Percentiles rank a stretch among this genome's conserved stretches.
Conservation (phyloP, 2,888 invertebrate genomes). For the Iselma pallidipennis region DNA sequence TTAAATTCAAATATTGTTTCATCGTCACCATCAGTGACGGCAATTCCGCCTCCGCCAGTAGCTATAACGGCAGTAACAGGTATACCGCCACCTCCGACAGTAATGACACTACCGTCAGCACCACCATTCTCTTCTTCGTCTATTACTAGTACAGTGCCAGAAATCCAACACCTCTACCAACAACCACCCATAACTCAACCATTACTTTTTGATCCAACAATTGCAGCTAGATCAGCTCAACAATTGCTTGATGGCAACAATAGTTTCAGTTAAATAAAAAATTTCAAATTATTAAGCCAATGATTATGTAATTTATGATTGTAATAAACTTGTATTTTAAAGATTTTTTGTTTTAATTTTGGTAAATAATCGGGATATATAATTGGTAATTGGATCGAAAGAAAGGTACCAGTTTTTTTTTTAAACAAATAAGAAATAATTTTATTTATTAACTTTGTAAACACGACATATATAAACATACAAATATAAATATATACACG, state of each 20-base stretch:
- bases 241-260: slow-evolving; percentile 48
- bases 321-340: neutral
- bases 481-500: slow-evolving; percentile 47
- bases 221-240: slow-evolving; percentile 54
- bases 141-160: neutral
- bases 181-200: slow-evolving; percentile 30
- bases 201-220: slow-evolving; percentile 52
- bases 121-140: slow-evolving; percentile 27
- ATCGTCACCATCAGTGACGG: neutral
- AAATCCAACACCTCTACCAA: slow-evolving; percentile 1
- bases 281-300: too few relatives aligned
- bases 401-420: neutral
- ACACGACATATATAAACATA: slow-evolving; percentile 49
- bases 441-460: slow-evolving; percentile 32
- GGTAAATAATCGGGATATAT: too few relatives aligned
- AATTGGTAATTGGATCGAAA: too few relatives aligned
- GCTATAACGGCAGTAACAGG: neutral
- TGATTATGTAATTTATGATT: neutral
- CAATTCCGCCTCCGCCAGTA: slow-evolving; percentile 4
- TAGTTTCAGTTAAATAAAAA: neutral
- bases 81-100: slow-evolving; percentile 12
- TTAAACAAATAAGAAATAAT: slow-evolving; percentile 27
- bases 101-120: slow-evolving; percentile 19
- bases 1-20: neutral
- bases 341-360: too few relatives aligned